A percentile compares a stretch with the other conserved stretches of the same genome.
Evolutionary conservation across 2,888 invertebrate species (phyloP).

Genomic region (Thymelicus acteon): DNA sequence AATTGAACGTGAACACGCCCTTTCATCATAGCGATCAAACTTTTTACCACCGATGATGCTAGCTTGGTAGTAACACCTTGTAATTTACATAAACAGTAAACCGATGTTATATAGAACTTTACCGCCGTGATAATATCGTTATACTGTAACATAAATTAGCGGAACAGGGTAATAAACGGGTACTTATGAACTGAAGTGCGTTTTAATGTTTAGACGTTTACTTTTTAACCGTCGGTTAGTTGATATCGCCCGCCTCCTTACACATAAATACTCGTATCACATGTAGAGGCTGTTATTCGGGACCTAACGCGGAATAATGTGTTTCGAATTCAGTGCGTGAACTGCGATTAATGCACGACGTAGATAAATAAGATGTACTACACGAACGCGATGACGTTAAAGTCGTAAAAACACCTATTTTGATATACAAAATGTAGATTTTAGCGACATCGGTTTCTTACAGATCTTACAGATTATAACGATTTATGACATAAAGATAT

Average conservation of each 20-base stretch:
- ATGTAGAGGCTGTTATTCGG: neutral
- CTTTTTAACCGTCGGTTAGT: too few relatives aligned
- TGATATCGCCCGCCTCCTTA: neutral
- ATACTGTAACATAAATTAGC: too few relatives aligned
- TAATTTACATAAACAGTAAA: too few relatives aligned
- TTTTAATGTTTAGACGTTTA: too few relatives aligned
- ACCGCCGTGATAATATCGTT: too few relatives aligned
- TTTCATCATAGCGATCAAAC: too few relatives aligned
- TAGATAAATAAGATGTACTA: neutral
- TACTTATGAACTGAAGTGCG: too few relatives aligned
- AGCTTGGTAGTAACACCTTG: too few relatives aligned
- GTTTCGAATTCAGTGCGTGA: neutral
- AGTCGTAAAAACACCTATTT: slow-evolving; percentile 6
- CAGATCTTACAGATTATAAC: neutral
- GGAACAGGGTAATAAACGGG: too few relatives aligned
- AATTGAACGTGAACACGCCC: too few relatives aligned
- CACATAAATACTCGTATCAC: neutral
- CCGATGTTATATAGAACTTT: too few relatives aligned
- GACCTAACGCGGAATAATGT: neutral
- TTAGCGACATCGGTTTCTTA: neutral
- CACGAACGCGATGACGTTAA: neutral
- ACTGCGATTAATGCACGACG: neutral
- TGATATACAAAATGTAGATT: slow-evolving; percentile 5
- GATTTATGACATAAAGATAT: neutral
- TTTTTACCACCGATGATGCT: too few relatives aligned